A percentile compares a stretch with the other conserved stretches of the same genome.
Conservation (phyloP, 1,140 invertebrate species). For the Formica selysi region DNA sequence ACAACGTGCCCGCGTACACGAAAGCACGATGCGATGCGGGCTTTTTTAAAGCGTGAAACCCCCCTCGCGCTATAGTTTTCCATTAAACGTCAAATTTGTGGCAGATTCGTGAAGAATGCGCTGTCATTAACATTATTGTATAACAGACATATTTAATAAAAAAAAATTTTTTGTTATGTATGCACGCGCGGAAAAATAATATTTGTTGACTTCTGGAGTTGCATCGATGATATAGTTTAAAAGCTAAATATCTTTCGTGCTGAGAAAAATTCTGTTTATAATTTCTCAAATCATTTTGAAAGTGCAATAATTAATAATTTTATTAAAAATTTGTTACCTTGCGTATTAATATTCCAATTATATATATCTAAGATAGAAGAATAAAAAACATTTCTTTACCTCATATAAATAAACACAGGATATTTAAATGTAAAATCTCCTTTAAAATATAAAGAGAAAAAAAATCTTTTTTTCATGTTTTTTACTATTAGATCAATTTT, state of each 20-base stretch:
- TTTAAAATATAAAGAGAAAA: neutral
- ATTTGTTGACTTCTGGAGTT: neutral
- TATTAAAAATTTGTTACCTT: neutral
- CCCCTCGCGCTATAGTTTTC: conserved; percentile 26
- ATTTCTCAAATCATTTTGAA: neutral
- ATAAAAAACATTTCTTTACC: neutral
- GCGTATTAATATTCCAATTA: neutral
- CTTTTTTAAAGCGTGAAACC: conserved; percentile 25
- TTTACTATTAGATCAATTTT: too few relatives aligned
- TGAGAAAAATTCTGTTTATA: neutral
- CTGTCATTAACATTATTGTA: conserved; percentile 20
- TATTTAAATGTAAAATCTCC: neutral
- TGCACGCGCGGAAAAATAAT: neutral
- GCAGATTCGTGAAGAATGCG: neutral
- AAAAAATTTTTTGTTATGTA: neutral
- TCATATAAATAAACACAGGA: too few relatives aligned
- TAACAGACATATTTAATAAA: conserved; percentile 18
- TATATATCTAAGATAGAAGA: too few relatives aligned
- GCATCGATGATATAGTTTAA: neutral
- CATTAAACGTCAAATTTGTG: conserved; percentile 24
- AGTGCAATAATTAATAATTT: neutral
- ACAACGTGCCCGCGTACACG: conserved; percentile 43
- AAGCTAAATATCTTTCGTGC: neutral
- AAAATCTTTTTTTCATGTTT: neutral
- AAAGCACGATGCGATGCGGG: conserved; percentile 31